phyloP scores from a whole-genome alignment of 2,113 vertebrate species.

The Cynopterus brachyotis region DNA sequence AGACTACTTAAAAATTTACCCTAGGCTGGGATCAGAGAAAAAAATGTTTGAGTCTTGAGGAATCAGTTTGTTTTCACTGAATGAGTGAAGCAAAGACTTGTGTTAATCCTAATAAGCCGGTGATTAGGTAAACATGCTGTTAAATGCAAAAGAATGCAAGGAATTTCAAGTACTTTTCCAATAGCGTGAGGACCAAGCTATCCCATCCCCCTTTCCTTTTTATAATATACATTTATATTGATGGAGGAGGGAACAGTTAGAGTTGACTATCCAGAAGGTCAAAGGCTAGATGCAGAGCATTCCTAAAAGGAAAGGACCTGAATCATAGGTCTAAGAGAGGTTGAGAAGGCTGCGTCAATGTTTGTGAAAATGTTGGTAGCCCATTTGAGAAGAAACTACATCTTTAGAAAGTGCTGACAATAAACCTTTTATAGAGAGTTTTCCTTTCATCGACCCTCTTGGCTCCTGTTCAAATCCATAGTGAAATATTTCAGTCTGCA shows the following conservation, averaged over 20 bases:
- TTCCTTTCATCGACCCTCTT: conserved; percentile 41
- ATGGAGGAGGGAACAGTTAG: conserved; percentile 44
- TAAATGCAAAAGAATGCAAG: conserved; percentile 90
- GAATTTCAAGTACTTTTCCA: conserved; percentile 94
- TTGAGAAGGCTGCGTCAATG: conserved; percentile 36
- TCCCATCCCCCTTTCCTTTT: conserved; percentile 65
- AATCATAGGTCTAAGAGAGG: not conserved
- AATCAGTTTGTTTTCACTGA: conserved; percentile 87
- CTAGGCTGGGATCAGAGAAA: conserved; percentile 73
- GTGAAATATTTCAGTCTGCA: conserved; percentile 57
- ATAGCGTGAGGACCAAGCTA: conserved; percentile 83
- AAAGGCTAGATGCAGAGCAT: conserved; percentile 41
- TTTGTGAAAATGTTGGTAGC: conserved; percentile 28
- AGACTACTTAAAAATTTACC: not conserved
- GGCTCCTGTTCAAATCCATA: conserved; percentile 46
- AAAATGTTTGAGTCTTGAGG: conserved; percentile 83
- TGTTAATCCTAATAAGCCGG: conserved; percentile 89
- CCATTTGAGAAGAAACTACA: conserved; percentile 46
- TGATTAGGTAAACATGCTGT: conserved; percentile 91
- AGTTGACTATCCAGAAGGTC: conserved; percentile 70
- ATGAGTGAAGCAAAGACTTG: conserved; percentile 91
- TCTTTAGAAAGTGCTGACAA: conserved; percentile 60
- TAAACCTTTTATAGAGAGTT: conserved; percentile 58
- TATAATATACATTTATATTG: conserved; percentile 66
- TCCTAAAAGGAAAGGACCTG: conserved; percentile 50